A percentile compares a stretch with the other conserved stretches of the same genome.
Conservation (phyloP, 1,140 invertebrate species). For the Zaprionus lachaisei region DNA sequence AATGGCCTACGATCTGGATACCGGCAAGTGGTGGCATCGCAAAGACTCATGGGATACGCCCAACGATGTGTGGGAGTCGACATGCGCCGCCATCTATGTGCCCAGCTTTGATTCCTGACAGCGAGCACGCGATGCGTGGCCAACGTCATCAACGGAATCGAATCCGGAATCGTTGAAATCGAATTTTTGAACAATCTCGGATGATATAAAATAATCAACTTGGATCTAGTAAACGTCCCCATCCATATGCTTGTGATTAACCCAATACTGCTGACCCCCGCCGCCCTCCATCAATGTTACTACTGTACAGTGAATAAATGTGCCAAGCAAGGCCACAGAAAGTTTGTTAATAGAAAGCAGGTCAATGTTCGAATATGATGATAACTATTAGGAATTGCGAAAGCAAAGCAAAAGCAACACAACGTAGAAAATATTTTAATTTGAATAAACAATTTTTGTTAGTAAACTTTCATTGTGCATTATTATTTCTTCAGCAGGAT, state of each 20-base stretch:
- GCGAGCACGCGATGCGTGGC: slow-evolving; percentile 84
- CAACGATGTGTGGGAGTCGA: slow-evolving; percentile 89
- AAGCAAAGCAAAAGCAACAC: slow-evolving; percentile 2
- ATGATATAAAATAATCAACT: background rate
- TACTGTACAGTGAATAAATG: slow-evolving; percentile 33
- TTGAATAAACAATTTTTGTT: slow-evolving; percentile 39
- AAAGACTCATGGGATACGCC: slow-evolving; percentile 86
- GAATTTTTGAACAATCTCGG: slow-evolving; percentile 47
- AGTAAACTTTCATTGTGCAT: background rate
- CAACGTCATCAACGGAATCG: slow-evolving; percentile 78
- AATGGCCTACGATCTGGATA: slow-evolving; percentile 87
- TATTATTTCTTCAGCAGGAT: background rate
- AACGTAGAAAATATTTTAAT: slow-evolving; percentile 15
- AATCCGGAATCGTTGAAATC: slow-evolving; percentile 5
- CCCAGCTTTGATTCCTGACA: slow-evolving; percentile 84
- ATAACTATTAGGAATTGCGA: slow-evolving; percentile 28
- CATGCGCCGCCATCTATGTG: slow-evolving; percentile 88
- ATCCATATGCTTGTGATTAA: slow-evolving; percentile 42
- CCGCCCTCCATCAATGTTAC: slow-evolving; percentile 4
- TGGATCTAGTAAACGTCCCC: background rate
- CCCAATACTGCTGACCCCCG: slow-evolving; percentile 6
- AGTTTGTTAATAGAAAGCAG: slow-evolving; percentile 40
- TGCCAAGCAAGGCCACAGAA: slow-evolving; percentile 36
- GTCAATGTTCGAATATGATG: slow-evolving; percentile 34
- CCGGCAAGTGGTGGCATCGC: slow-evolving; percentile 86